Evolutionary conservation across 2,888 invertebrate species (phyloP).

Genomic region (Eupithecia abbreviata): DNA sequence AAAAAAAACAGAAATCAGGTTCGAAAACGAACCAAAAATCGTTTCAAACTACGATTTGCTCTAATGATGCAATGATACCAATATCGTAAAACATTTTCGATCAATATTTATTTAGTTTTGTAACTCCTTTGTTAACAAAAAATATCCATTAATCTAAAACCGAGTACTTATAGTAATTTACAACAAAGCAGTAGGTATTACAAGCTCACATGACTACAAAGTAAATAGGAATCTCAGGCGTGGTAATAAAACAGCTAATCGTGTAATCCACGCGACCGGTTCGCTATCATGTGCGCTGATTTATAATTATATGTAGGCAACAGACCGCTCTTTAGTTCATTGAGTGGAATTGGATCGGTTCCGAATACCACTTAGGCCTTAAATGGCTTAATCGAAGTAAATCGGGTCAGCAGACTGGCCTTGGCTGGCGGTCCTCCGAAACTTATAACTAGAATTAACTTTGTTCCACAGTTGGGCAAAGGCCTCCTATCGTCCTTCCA

Average conservation of each 20-base stretch:
- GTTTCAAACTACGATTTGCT: too few species aligned
- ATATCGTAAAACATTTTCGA: not conserved
- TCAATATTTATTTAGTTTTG: not conserved
- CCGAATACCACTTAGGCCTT: not conserved
- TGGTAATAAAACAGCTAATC: constrained; percentile 9
- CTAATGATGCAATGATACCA: too few species aligned
- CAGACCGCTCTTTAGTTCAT: not conserved
- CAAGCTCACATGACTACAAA: constrained; percentile 12
- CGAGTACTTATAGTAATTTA: not conserved
- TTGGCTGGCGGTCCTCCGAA: not conserved
- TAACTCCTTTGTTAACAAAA: not conserved
- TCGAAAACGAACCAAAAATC: too few species aligned
- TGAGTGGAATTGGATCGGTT: not conserved
- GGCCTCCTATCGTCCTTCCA: too few species aligned
- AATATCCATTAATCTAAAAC: not conserved
- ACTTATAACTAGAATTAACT: not conserved
- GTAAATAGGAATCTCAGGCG: constrained; percentile 2
- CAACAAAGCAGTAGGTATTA: not conserved
- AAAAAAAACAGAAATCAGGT: too few species aligned
- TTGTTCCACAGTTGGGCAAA: too few species aligned
- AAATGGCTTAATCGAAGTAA: not conserved
- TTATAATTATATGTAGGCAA: not conserved
- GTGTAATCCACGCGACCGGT: constrained; percentile 3
- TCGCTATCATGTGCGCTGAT: not conserved
- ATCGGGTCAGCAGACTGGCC: not conserved